Conservation (phyloP, 1,140 invertebrate species). For the Episyrphus balteatus region DNA sequence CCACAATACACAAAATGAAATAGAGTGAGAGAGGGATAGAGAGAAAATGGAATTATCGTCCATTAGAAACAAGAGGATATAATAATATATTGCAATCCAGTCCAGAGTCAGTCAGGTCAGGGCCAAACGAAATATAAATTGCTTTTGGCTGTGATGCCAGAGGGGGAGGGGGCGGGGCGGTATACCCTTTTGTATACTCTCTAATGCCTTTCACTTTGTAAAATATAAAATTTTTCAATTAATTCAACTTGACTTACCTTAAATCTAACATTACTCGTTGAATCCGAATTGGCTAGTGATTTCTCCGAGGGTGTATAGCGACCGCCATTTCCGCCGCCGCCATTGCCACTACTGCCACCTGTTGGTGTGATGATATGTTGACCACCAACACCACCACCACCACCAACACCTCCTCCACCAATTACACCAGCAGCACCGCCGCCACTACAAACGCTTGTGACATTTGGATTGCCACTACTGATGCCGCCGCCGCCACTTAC, state of each 20-base stretch:
- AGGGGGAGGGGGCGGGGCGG: too few species aligned
- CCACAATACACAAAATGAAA: not conserved
- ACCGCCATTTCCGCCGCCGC: conserved; percentile 7
- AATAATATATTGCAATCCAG: too few species aligned
- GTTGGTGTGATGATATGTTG: not conserved
- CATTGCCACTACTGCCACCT: conserved; percentile 1
- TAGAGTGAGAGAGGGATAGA: not conserved
- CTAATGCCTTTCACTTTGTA: too few species aligned
- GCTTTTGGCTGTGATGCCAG: too few species aligned
- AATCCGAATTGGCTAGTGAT: conserved; percentile 32
- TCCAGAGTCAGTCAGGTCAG: too few species aligned
- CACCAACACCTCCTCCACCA: conserved; percentile 5
- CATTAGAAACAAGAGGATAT: too few species aligned
- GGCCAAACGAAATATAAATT: too few species aligned
- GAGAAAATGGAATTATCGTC: too few species aligned
- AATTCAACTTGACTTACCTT: conserved; percentile 29
- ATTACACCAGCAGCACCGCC: conserved; percentile 4
- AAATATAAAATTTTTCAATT: too few species aligned
- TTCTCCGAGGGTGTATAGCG: conserved; percentile 33
- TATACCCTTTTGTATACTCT: too few species aligned
- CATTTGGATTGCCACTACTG: conserved; percentile 7
- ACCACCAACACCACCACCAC: not conserved
- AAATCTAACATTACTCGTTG: conserved; percentile 33
- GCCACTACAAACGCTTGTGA: conserved; percentile 5
- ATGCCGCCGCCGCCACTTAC: conserved; percentile 16